Evolutionary conservation across 1,140 invertebrate species (phyloP), one percentile per base, ranked within the genome.

Genomic region (Pollicipes pollicipes): DNA sequence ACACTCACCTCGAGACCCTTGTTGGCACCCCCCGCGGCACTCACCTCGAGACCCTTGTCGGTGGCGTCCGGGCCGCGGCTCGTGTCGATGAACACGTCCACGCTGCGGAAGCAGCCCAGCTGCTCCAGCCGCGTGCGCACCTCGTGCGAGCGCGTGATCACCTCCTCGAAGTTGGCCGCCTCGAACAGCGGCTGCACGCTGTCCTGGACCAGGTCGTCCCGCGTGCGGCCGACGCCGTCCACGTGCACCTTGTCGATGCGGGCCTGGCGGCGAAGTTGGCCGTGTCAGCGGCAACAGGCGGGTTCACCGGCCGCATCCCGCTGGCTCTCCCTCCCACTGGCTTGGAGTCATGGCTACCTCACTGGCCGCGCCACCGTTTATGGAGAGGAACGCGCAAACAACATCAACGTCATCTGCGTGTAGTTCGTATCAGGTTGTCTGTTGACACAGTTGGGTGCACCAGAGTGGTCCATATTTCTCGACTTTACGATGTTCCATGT

Each of bases 41-140:
- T 69, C 77, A 88, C 88, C 83, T 94, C 90, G 72, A 93, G 85
- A 37, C 89, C 90, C 78, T 91, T 85, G 27, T 85, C 83, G 29
- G 86, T 85, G 21, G 88, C 83, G 73, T 84, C 83, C 16, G 84
- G 83, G 28, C 88, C 87, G 77, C 84, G 83, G 74, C 87, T 89
- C n/a, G 89, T 90, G 78, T 95, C 92, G 73, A 96, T 90, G 73
- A 84, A 84, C 35, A 94, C 85, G 24, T 84, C 85, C 70, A 95
- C 86, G 75, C 87, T 87, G 74, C 86, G 87, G 78, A 95, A 95
- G 77, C 91, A 90, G 31, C 89, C 90, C 68, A 95, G 82, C 30
- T 84, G 83, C 75, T 91, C 86, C 66, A 95, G 81, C 72, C 86
- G 86, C 24, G 82, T 80, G 69, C 86, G 84, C 0, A 89, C 88